These are phyloP conservation scores for Acanthopleura granulata DNA, from an alignment of 2,888 invertebrate genomes.

Conservation along the genomic window DNA sequence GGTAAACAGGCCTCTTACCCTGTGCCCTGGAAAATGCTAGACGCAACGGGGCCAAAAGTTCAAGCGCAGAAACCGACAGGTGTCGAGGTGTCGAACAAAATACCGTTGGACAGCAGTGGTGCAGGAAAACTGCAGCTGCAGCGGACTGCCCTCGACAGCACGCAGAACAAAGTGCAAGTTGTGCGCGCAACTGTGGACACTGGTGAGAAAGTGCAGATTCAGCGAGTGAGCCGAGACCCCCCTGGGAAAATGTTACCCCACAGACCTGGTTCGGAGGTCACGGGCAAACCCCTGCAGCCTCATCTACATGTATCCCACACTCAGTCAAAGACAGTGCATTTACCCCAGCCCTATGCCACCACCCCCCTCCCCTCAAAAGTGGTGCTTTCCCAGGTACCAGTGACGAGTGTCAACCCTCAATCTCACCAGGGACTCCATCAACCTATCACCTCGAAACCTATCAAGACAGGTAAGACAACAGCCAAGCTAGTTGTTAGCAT, in stretches of 20 bases:
- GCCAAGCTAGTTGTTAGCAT: too few relatives aligned
- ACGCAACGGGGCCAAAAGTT: too few relatives aligned
- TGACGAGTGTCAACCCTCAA: neutral
- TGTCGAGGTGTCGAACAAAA: neutral
- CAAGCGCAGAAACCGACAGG: neutral
- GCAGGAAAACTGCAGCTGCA: neutral
- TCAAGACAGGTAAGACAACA: neutral
- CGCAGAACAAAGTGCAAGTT: conserved; percentile 3
- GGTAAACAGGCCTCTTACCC: neutral
- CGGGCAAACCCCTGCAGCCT: neutral
- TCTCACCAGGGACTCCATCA: neutral
- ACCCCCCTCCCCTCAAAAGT: conserved; percentile 1
- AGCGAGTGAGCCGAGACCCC: neutral
- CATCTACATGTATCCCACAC: neutral
- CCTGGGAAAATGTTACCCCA: neutral
- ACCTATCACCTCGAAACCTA: neutral
- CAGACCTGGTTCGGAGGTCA: neutral
- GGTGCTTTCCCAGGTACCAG: neutral
- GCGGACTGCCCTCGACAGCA: neutral
- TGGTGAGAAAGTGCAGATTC: neutral
- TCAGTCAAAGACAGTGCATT: neutral
- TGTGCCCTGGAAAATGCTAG: neutral
- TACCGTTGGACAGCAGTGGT: neutral
- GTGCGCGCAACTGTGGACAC: neutral
- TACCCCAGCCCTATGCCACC: neutral